A percentile compares a stretch with the other conserved stretches of the same genome.
phyloP scores from a whole-genome alignment of 2,113 vertebrate species.

The Nesoenas mayeri region DNA sequence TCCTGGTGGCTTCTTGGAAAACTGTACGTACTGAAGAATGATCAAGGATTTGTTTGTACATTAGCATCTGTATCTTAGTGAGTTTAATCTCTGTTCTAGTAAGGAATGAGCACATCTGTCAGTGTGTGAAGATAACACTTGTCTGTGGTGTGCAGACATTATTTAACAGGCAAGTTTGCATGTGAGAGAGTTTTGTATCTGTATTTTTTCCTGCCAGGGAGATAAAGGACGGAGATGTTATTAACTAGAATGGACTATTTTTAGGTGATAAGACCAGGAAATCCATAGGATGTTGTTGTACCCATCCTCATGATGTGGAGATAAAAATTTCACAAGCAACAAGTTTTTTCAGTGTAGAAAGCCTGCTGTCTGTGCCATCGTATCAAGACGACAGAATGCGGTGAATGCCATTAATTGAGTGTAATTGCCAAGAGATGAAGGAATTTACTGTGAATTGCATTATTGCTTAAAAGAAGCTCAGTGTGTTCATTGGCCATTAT shows the following conservation, averaged over 20 bases:
- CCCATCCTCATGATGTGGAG: not conserved
- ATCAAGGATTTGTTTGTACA: not conserved
- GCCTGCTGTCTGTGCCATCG: fast-evolving
- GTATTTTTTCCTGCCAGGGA: not conserved
- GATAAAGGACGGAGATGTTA: not conserved
- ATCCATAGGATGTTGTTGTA: not conserved
- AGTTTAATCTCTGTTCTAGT: not conserved
- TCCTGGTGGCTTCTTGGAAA: not conserved
- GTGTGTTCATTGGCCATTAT: not conserved
- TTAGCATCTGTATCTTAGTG: not conserved
- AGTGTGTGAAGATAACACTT: not conserved
- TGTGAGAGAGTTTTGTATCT: not conserved
- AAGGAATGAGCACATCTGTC: not conserved
- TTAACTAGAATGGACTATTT: not conserved
- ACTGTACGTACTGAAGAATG: not conserved
- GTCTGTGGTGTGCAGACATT: not conserved
- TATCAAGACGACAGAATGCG: not conserved
- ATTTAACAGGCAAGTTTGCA: not conserved
- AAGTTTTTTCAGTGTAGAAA: not conserved
- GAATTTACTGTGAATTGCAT: not conserved
- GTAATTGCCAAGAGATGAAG: not conserved
- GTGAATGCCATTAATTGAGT: not conserved
- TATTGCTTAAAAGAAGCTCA: not conserved
- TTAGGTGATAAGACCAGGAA: not conserved
- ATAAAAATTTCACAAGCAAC: not conserved